Percentiles rank a stretch among this genome's conserved stretches.
Conservation (phyloP, 1,140 invertebrate genomes). For the Dermatophagoides farinae region DNA sequence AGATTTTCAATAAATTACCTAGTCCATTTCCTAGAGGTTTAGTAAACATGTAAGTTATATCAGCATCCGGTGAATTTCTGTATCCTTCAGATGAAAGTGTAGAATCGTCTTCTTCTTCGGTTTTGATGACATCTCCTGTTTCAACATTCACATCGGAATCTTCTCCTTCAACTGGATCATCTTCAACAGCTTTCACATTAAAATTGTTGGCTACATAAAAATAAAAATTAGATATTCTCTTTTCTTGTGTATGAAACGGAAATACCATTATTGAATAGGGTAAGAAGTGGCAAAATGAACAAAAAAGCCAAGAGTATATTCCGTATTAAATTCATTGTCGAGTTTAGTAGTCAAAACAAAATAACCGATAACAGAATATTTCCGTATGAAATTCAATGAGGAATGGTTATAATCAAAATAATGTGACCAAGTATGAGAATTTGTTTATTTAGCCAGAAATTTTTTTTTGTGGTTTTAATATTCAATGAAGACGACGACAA, state of each 20-base stretch:
- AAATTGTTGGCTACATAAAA: background rate
- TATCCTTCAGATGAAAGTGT: slow-evolving; percentile 19
- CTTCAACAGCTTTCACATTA: background rate
- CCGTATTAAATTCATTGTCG: too few relatives aligned
- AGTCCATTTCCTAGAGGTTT: slow-evolving; percentile 45
- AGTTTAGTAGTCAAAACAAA: too few relatives aligned
- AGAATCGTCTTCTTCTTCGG: slow-evolving; percentile 39
- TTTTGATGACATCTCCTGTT: slow-evolving; percentile 26
- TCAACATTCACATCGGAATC: slow-evolving; percentile 10
- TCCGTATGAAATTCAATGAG: too few relatives aligned
- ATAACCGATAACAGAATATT: too few relatives aligned
- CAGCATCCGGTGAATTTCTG: slow-evolving; percentile 66
- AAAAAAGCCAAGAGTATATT: too few relatives aligned
- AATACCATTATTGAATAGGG: background rate
- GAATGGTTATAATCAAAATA: too few relatives aligned
- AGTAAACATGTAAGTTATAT: slow-evolving; percentile 75
- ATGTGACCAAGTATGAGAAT: too few relatives aligned
- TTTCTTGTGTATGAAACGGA: background rate
- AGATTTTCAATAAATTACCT: slow-evolving; percentile 23
- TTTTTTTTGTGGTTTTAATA: too few relatives aligned
- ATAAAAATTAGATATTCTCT: too few relatives aligned
- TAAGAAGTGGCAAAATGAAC: too few relatives aligned
- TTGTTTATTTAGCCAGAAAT: too few relatives aligned
- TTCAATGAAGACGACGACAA: too few relatives aligned
- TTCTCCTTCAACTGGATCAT: slow-evolving; percentile 10